Conservation (phyloP, 92 coral and sea anemone species). For the Micromussa lordhowensis region DNA sequence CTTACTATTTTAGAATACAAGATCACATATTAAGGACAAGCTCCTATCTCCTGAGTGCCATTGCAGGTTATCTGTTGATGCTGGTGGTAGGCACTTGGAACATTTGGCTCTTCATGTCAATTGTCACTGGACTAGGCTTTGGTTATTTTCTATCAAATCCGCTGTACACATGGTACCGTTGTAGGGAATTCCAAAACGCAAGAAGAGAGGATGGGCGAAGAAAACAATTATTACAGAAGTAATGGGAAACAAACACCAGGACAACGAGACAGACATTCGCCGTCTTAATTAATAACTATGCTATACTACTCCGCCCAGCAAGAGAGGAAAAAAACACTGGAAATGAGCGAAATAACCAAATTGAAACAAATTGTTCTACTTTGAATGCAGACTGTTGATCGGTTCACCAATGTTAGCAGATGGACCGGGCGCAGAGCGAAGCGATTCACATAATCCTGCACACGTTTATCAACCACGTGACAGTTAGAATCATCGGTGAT, state of each 20-base stretch:
- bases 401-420: background rate
- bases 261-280: background rate
- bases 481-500: too few relatives aligned
- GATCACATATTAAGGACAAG: slow-evolving; percentile 22
- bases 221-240: background rate
- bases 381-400: background rate
- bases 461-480: background rate
- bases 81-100: slow-evolving; percentile 12
- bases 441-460: background rate
- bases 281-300: background rate
- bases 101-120: slow-evolving; percentile 16
- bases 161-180: slow-evolving; percentile 34
- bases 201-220: background rate
- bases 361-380: background rate
- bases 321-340: background rate
- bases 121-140: slow-evolving; percentile 14
- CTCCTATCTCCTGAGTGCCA: slow-evolving; percentile 4
- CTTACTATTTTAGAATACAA: slow-evolving; percentile 4
- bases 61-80: slow-evolving; percentile 32
- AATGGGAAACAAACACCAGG: background rate
- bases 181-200: background rate
- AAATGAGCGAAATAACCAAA: background rate
- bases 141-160: slow-evolving; percentile 41
- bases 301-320: background rate
- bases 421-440: background rate